Conservation (phyloP, 2,888 invertebrate species). For the Tetramorium bicarinatum region DNA sequence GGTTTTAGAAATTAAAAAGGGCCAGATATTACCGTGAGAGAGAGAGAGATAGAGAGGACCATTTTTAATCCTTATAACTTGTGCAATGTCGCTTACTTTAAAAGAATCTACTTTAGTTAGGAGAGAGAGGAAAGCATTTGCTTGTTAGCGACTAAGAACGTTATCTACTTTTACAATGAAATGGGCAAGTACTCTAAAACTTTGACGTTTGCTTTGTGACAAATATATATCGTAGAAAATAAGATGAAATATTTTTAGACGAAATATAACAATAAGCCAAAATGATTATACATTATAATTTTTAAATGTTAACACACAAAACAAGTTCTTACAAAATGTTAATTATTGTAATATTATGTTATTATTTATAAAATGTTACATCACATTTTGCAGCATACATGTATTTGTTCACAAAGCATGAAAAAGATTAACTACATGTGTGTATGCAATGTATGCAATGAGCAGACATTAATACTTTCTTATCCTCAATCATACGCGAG, state of each 20-base stretch:
- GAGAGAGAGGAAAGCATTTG: conserved; percentile 32
- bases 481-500: background rate
- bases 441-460: background rate
- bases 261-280: background rate
- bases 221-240: conserved; percentile 19
- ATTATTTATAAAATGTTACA: background rate
- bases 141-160: conserved; percentile 12
- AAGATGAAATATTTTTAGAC: conserved; percentile 12
- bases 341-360: background rate
- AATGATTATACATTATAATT: background rate
- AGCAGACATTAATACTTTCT: conserved; percentile 3
- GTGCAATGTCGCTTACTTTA: conserved; percentile 1
- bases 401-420: conserved; percentile 39
- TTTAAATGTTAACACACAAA: background rate
- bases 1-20: conserved; percentile 78
- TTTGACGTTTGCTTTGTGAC: conserved; percentile 41
- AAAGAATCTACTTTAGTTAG: background rate
- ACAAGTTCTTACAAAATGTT: background rate
- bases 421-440: conserved; percentile 20
- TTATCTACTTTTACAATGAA: conserved; percentile 12
- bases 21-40: conserved; percentile 79
- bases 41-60: conserved; percentile 24
- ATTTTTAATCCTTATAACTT: background rate
- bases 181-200: conserved; percentile 46
- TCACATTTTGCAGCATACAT: conserved; percentile 44